These are phyloP conservation scores for Gnatocerus cornutus DNA, from an alignment of 2,888 invertebrate species.

Conservation along the genomic window DNA sequence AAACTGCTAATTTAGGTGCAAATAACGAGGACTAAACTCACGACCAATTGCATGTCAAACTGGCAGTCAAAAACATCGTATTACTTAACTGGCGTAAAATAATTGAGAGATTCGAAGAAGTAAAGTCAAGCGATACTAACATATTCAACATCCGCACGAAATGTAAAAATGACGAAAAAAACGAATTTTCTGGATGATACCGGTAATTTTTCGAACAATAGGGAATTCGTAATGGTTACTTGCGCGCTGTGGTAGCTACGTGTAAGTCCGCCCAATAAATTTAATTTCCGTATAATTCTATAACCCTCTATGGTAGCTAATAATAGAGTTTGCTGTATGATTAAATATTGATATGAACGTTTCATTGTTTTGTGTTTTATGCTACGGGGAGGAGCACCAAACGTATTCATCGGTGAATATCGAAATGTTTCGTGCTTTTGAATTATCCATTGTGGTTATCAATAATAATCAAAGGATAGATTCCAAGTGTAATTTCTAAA, in stretches of 20 bases:
- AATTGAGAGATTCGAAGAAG: conserved; percentile 5
- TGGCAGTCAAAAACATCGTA: conserved; percentile 28
- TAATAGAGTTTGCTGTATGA: conserved; percentile 36
- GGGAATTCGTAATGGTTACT: background rate
- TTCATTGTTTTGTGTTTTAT: conserved; percentile 31
- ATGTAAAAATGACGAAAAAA: background rate
- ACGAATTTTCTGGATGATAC: too few relatives aligned
- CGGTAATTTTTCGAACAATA: background rate
- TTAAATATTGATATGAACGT: conserved; percentile 32
- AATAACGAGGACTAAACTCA: conserved; percentile 34
- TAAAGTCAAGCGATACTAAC: background rate
- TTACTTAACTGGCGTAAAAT: conserved; percentile 27
- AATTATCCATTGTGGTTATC: conserved; percentile 20
- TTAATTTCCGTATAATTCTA: conserved; percentile 39
- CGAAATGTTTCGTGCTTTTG: conserved; percentile 2
- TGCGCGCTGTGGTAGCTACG: background rate
- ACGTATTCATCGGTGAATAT: conserved; percentile 15
- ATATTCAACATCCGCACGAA: background rate
- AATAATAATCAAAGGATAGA: conserved; percentile 22
- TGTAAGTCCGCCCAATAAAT: conserved; percentile 15
- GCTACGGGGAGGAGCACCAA: conserved; percentile 11
- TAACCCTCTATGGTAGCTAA: conserved; percentile 16
- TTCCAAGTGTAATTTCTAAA: conserved; percentile 24
- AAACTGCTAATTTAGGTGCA: conserved; percentile 40
- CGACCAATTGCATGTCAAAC: conserved; percentile 39